Base-by-base conservation (phyloP, 2,113 vertebrate species). In the Mobula hypostoma region DNA sequence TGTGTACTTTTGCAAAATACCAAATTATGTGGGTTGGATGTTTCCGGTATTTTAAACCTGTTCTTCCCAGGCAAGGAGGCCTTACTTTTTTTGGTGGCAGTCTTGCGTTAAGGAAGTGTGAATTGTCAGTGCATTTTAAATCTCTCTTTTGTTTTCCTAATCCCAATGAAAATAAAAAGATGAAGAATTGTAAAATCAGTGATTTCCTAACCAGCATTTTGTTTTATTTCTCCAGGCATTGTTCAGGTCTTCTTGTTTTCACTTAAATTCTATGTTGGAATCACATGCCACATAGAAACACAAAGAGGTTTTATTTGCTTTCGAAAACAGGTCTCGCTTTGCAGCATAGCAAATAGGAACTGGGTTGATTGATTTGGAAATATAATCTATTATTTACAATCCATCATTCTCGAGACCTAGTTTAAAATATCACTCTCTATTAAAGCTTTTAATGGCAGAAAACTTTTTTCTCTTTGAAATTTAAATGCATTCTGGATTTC, bases 321-420 rank as follows among this genome's bases (percentile, higher is more conserved):
- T 32, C 11, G 48, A 87, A 93, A 93, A 74, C 48, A 40, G 70
- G 70, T 93, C 36, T 48, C 0, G 8, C 48, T 74, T 70, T 9
- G 72, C 91, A 74, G 91, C 48, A 56, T 93, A 56, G 72, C 63
- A 93, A 93, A 93, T 93, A 56, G 70, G 91, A 93, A 36, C 68
- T 93, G 40, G 68, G 19, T 29, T 93, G 74, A 70, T 93, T 93
- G 74, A 76, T 56, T 17, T 56, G 91, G 91, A 93, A 74, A 74
- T 74, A 40, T 93, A 27, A 74, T 93, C 40, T 40, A 93, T 93
- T 93, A 93, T 93, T 93, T 70, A 93, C 15, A 93, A 74, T 70
- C 29, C 74, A 36, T 1, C 68, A 56, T 19, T 21, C 36, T 7
- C 48, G 68, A 70, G 36, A 93, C 70, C 27, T 93, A 15, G 40